Conservation (phyloP, 2,888 invertebrate genomes). For the Lasioglossum villosulum region DNA sequence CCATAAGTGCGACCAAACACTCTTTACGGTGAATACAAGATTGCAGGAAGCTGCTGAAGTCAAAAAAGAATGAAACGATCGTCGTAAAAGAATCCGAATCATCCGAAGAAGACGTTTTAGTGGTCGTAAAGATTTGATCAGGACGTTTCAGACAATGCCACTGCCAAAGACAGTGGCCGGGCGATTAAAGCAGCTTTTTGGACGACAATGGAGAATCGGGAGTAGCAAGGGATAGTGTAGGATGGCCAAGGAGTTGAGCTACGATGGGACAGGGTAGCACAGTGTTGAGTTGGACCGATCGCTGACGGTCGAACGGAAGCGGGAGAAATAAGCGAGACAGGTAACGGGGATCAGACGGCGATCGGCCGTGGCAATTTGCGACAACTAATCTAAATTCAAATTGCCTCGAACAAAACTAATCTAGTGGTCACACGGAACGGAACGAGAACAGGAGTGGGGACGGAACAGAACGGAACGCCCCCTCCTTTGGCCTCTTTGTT, state of each 20-base stretch:
- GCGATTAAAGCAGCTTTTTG: not conserved
- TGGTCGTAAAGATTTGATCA: not conserved
- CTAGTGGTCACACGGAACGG: constrained; percentile 75
- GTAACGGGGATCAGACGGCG: constrained; percentile 59
- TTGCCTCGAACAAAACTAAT: constrained; percentile 84
- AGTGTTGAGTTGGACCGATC: not conserved
- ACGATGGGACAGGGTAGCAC: not conserved
- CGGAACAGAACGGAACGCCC: constrained; percentile 56
- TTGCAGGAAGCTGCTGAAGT: not conserved
- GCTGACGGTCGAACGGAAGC: constrained; percentile 11
- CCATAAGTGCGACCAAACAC: too few species aligned
- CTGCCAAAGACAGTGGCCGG: not conserved
- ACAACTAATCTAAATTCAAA: constrained; percentile 84
- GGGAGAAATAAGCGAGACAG: constrained; percentile 52
- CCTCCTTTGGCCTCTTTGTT: constrained; percentile 60
- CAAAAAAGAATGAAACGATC: not conserved
- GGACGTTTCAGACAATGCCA: not conserved
- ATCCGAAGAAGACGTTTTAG: not conserved
- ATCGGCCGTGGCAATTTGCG: constrained; percentile 81
- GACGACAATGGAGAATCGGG: not conserved
- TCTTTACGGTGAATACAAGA: not conserved
- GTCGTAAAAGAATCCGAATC: not conserved
- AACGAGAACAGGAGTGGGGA: not conserved
- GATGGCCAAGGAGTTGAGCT: not conserved
- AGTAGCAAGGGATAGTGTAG: not conserved